Evolutionary conservation across 2,888 invertebrate species (phyloP).

Genomic region (Mesochorus sp.): DNA sequence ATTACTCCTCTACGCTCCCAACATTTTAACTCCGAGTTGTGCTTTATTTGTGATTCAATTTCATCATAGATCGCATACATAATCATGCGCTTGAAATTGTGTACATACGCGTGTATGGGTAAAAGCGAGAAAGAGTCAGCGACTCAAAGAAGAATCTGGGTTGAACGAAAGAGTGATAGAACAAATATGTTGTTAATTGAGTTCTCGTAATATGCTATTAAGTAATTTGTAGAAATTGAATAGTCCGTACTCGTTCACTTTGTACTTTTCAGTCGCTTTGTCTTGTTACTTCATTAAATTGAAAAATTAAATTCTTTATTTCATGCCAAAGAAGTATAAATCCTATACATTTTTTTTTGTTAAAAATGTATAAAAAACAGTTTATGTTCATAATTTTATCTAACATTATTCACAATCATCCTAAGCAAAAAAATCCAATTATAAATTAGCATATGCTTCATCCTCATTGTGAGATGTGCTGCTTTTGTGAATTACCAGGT

Average conservation of each 20-base stretch:
- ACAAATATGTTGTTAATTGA: slow-evolving; percentile 21
- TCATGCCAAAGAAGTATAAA: too few relatives aligned
- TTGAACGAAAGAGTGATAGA: slow-evolving; percentile 6
- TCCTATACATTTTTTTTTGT: too few relatives aligned
- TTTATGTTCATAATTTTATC: too few relatives aligned
- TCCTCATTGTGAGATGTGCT: too few relatives aligned
- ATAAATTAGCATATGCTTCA: too few relatives aligned
- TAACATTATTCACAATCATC: too few relatives aligned
- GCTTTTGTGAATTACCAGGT: too few relatives aligned
- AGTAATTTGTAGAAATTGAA: slow-evolving; percentile 30
- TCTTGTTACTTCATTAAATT: too few relatives aligned
- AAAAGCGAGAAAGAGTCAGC: slow-evolving; percentile 9
- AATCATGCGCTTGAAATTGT: slow-evolving; percentile 36
- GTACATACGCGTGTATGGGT: neutral
- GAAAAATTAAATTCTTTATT: too few relatives aligned
- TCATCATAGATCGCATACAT: slow-evolving; percentile 41
- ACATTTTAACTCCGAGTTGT: slow-evolving; percentile 22
- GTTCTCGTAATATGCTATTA: slow-evolving; percentile 31
- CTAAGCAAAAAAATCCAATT: too few relatives aligned
- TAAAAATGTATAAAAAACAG: too few relatives aligned
- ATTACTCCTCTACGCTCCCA: slow-evolving; percentile 27
- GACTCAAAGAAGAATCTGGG: slow-evolving; percentile 17
- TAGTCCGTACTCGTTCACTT: neutral
- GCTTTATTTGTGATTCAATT: slow-evolving; percentile 57
- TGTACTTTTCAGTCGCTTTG: neutral